Percentiles rank a stretch among this genome's conserved stretches.
Conservation (phyloP, 2,797 vertebrate genomes). For the Galago senegalensis region DNA sequence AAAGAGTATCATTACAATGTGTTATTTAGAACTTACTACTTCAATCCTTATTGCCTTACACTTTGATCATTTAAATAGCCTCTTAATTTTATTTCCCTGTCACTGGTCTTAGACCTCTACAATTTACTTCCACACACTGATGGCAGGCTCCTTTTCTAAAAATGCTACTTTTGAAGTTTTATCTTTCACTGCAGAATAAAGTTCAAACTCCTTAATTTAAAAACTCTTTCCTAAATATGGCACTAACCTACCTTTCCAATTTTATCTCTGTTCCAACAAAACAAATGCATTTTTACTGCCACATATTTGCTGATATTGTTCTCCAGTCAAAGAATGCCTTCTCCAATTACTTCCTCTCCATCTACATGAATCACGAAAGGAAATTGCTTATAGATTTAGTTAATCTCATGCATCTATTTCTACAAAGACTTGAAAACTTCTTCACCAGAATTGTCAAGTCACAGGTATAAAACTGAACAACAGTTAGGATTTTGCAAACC, state of each 20-base stretch:
- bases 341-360: slow-evolving; percentile 42
- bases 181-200: slow-evolving; percentile 12
- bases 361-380: slow-evolving; percentile 42
- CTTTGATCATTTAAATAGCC: background rate
- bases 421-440: slow-evolving; percentile 53
- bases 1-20: background rate
- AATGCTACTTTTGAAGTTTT: background rate
- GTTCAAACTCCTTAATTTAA: slow-evolving; percentile 26
- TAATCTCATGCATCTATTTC: slow-evolving; percentile 41
- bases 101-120: background rate
- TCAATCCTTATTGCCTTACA: background rate
- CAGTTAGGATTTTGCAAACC: slow-evolving; percentile 2
- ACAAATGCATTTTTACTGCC: slow-evolving; percentile 47
- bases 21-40: background rate
- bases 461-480: background rate
- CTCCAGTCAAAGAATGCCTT: slow-evolving; percentile 54
- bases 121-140: background rate
- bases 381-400: slow-evolving; percentile 47
- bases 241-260: background rate
- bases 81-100: background rate
- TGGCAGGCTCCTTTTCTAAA: background rate
- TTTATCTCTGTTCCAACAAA: slow-evolving; percentile 51
- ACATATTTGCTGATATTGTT: slow-evolving; percentile 14
- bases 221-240: background rate
- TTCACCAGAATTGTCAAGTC: slow-evolving; percentile 2